Conservation (phyloP, 2,797 vertebrate genomes). For the Enteromius paludinosus region DNA sequence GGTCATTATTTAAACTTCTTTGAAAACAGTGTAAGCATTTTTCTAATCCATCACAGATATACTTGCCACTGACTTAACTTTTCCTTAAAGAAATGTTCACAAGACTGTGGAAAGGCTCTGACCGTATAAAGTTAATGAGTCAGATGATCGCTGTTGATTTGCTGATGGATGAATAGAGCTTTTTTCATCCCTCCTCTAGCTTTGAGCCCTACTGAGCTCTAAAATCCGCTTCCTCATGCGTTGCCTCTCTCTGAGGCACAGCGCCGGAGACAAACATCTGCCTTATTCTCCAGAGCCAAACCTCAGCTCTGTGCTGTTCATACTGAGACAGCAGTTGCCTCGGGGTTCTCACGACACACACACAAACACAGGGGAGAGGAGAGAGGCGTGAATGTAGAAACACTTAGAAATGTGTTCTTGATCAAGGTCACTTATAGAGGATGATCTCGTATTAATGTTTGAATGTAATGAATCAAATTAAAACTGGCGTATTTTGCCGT, state of each 20-base stretch:
- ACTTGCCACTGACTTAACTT: not conserved
- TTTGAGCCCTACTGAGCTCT: conserved; percentile 48
- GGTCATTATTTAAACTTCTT: not conserved
- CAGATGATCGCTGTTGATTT: conserved; percentile 48
- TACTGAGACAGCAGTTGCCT: conserved; percentile 35
- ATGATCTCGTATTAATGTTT: conserved; percentile 9
- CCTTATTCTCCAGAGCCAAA: conserved; percentile 53
- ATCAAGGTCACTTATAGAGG: conserved; percentile 36
- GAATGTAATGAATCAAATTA: conserved; percentile 15
- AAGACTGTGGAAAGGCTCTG: conserved; percentile 11
- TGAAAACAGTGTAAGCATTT: not conserved
- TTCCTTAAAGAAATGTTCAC: conserved; percentile 15
- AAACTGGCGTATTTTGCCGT: not conserved
- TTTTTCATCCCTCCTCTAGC: conserved; percentile 38
- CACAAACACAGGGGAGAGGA: conserved; percentile 23
- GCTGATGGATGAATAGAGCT: conserved; percentile 47
- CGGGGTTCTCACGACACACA: conserved; percentile 38
- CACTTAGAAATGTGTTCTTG: conserved; percentile 40
- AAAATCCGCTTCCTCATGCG: conserved; percentile 51
- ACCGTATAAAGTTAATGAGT: conserved; percentile 32
- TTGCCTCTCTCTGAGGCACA: conserved; percentile 47
- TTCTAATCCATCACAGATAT: not conserved
- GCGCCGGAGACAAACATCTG: conserved; percentile 52
- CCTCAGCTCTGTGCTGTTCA: conserved; percentile 50
- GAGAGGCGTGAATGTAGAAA: conserved; percentile 35